Conservation (phyloP, 2,888 invertebrate species). For the Linnaemya tessellans region DNA sequence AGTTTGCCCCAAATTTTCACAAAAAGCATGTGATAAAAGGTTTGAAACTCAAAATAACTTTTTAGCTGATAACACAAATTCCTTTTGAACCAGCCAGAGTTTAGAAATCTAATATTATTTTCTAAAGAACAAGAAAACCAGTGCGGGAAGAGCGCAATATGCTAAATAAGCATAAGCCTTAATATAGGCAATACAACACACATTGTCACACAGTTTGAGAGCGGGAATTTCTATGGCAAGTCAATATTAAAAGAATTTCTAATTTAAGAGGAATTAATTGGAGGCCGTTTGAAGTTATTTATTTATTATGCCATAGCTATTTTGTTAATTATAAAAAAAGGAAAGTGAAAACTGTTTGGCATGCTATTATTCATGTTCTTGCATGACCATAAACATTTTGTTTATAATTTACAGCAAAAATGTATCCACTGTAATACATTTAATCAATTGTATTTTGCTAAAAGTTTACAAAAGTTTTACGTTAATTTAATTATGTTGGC, state of each 20-base stretch:
- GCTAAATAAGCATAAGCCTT: not conserved
- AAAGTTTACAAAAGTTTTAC: not conserved
- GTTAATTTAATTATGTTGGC: constrained; percentile 22
- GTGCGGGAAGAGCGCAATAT: not conserved
- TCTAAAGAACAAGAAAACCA: not conserved
- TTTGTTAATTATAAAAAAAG: not conserved
- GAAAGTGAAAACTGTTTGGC: not conserved
- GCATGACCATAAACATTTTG: not conserved
- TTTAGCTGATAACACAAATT: not conserved
- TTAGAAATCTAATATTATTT: not conserved
- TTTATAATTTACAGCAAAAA: not conserved
- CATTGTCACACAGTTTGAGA: not conserved
- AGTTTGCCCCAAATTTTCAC: not conserved
- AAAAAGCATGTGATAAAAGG: not conserved
- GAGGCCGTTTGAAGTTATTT: not conserved
- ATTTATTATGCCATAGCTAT: not conserved
- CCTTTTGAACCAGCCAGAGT: not conserved
- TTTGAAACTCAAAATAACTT: not conserved
- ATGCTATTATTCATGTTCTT: not conserved
- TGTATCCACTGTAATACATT: not conserved
- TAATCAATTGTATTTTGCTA: not conserved
- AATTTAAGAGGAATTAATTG: not conserved
- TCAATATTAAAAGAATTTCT: not conserved
- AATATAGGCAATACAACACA: not conserved
- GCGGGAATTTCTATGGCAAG: not conserved